Conservation (phyloP, 2,797 vertebrate species). For the Syngnathus acus region DNA sequence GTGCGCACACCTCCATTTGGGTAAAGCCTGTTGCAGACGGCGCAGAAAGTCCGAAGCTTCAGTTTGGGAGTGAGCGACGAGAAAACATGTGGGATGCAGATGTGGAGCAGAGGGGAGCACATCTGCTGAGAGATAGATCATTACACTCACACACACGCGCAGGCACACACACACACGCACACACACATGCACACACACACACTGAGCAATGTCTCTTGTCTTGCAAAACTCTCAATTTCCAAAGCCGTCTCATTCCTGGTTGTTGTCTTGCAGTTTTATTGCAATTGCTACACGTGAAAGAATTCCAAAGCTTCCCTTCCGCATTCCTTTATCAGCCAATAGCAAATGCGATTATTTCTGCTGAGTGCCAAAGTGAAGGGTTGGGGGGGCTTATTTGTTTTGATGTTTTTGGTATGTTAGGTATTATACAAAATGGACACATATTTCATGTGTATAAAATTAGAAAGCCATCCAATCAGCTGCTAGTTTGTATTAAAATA, state of each 20-base stretch:
- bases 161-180: slow-evolving; percentile 18
- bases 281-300: slow-evolving; percentile 3
- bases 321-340: neutral
- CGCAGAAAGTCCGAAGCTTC: neutral
- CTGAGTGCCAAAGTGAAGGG: neutral
- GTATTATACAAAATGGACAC: neutral
- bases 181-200: slow-evolving; percentile 8
- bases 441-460: neutral
- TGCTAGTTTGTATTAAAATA: no score
- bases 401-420: neutral
- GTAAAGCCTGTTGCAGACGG: slow-evolving; percentile 34
- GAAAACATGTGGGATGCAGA: slow-evolving; percentile 72
- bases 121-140: slow-evolving; percentile 62
- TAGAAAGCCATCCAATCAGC: neutral
- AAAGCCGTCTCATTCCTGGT: neutral
- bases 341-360: neutral
- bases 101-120: slow-evolving; percentile 54
- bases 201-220: slow-evolving; percentile 3
- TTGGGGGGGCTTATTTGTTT: neutral
- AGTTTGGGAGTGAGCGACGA: slow-evolving; percentile 13
- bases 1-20: neutral
- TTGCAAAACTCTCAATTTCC: slow-evolving; percentile 8
- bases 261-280: slow-evolving; percentile 4
- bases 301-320: neutral
- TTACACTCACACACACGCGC: slow-evolving; percentile 16